Evolutionary conservation across 2,113 vertebrate species (phyloP).

Genomic region (Lophura nycthemera): DNA sequence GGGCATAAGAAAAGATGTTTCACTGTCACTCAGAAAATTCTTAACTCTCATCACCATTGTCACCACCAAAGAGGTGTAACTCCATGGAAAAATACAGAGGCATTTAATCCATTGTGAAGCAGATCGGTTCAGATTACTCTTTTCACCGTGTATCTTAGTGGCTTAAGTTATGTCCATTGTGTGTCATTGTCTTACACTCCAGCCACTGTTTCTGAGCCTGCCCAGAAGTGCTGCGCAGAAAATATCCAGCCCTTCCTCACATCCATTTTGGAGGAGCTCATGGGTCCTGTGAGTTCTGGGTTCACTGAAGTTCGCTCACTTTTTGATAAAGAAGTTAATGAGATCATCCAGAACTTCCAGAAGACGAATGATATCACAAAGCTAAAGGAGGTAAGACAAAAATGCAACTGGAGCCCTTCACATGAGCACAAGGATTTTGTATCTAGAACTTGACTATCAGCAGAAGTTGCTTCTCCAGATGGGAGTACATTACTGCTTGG

Average conservation of each 20-base stretch:
- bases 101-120: not conserved
- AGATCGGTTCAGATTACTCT: not conserved
- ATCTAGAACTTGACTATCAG: not conserved
- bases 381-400: constrained; percentile 82
- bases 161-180: not conserved
- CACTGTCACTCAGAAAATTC: not conserved
- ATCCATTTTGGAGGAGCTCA: constrained; percentile 91
- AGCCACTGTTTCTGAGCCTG: constrained; percentile 83
- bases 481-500: not conserved
- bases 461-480: not conserved
- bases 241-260: constrained; percentile 85
- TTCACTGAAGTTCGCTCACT: constrained; percentile 85
- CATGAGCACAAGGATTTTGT: not conserved
- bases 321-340: constrained; percentile 84
- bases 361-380: constrained; percentile 53
- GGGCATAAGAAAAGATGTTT: not conserved
- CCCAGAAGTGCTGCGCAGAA: constrained; percentile 81
- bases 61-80: not conserved
- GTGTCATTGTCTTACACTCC: not conserved
- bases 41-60: not conserved
- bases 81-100: accelerated
- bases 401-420: not conserved
- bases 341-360: constrained; percentile 80
- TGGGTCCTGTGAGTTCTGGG: constrained; percentile 90
- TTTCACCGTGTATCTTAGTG: not conserved